phyloP scores from a whole-genome alignment of 2,888 invertebrate genomes.

The Parapristionchus giblindavisi region DNA sequence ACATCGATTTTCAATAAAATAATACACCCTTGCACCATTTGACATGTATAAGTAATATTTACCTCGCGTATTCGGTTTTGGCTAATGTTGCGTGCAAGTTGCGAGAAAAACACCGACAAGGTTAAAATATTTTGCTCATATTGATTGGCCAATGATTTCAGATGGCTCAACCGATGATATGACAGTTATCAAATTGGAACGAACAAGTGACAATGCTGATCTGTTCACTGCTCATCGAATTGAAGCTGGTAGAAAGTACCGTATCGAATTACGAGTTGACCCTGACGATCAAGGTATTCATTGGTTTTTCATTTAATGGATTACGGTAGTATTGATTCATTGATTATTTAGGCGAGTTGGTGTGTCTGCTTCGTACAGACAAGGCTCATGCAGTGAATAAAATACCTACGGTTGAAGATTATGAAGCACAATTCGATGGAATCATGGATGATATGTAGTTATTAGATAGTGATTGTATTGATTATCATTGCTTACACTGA shows the following conservation, averaged over 20 bases:
- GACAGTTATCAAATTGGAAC: conserved; percentile 20
- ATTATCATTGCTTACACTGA: too few relatives aligned
- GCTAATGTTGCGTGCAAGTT: too few relatives aligned
- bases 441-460: not conserved
- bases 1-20: too few relatives aligned
- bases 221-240: conserved; percentile 25
- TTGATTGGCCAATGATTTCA: too few relatives aligned
- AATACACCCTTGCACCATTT: too few relatives aligned
- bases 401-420: conserved; percentile 33
- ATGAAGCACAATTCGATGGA: conserved; percentile 8
- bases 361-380: conserved; percentile 38
- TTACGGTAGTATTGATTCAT: not conserved
- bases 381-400: conserved; percentile 38
- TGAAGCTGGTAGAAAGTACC: conserved; percentile 30
- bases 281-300: conserved; percentile 31
- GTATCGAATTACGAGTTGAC: conserved; percentile 25
- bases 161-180: conserved; percentile 33
- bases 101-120: too few relatives aligned
- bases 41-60: not conserved
- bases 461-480: too few relatives aligned
- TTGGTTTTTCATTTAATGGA: not conserved
- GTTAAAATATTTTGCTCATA: too few relatives aligned
- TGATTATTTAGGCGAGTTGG: conserved; percentile 16
- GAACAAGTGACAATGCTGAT: conserved; percentile 34
- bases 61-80: too few relatives aligned